Percentiles rank a stretch among this genome's conserved stretches.
Conservation (phyloP, 2,888 invertebrate species). For the Trissolcus brochymenae region DNA sequence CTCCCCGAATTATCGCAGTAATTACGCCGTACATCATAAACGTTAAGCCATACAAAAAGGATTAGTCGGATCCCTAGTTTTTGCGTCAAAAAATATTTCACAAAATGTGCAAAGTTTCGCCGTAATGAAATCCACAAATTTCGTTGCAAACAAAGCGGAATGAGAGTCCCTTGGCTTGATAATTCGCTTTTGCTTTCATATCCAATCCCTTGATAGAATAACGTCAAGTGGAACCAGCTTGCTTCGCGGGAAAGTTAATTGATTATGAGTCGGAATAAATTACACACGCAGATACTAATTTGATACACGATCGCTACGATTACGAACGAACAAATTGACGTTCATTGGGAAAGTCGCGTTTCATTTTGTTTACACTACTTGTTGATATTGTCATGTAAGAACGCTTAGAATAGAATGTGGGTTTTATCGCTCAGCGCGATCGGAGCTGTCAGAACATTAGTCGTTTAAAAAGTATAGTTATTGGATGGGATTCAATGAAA, state of each 20-base stretch:
- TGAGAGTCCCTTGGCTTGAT: slow-evolving; percentile 9
- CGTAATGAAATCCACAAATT: slow-evolving; percentile 32
- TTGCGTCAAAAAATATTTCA: slow-evolving; percentile 34
- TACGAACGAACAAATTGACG: background rate
- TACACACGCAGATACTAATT: slow-evolving; percentile 16
- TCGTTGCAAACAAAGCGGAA: slow-evolving; percentile 25
- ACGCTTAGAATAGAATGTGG: background rate
- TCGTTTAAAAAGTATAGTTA: background rate
- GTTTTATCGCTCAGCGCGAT: background rate
- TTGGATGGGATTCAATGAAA: no score
- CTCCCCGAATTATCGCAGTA: slow-evolving; percentile 69
- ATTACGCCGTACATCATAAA: slow-evolving; percentile 69
- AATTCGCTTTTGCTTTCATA: slow-evolving; percentile 13
- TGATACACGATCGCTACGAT: slow-evolving; percentile 1
- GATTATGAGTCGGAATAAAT: slow-evolving; percentile 27
- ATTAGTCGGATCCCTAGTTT: slow-evolving; percentile 60
- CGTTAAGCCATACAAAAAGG: slow-evolving; percentile 55
- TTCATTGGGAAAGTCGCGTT: slow-evolving; percentile 3
- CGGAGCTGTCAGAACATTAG: slow-evolving; percentile 1
- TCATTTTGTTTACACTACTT: slow-evolving; percentile 23
- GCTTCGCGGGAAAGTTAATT: slow-evolving; percentile 22
- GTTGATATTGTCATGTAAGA: slow-evolving; percentile 11
- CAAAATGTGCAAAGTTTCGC: slow-evolving; percentile 24
- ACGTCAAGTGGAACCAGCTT: slow-evolving; percentile 16
- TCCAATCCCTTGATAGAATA: slow-evolving; percentile 13